phyloP scores from a whole-genome alignment of 2,888 invertebrate genomes.

The Diploptera punctata region DNA sequence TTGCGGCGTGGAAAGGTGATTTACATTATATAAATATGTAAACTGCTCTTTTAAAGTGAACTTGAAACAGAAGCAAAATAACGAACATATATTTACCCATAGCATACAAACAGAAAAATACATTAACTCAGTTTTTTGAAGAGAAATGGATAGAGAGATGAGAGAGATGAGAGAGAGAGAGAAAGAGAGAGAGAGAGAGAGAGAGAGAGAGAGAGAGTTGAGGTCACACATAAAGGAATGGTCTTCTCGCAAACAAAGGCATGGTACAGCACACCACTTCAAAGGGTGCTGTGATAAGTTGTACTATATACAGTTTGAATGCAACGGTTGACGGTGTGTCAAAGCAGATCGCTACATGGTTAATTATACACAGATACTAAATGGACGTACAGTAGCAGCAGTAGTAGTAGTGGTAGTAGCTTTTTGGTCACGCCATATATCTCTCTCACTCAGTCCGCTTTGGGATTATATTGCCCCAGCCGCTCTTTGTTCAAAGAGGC shows the following conservation, averaged over 20 bases:
- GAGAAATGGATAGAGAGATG: not conserved
- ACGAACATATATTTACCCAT: not conserved
- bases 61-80: no score
- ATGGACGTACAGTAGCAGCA: conserved; percentile 13
- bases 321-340: conserved; percentile 16
- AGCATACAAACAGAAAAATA: conserved; percentile 11
- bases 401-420: no score
- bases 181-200: not conserved
- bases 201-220: not conserved
- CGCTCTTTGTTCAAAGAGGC: not conserved
- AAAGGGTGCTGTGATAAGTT: conserved; percentile 29
- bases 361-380: conserved; percentile 29
- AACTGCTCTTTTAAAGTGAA: no score
- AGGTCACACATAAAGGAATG: conserved; percentile 24
- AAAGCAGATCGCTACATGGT: conserved; percentile 23
- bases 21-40: no score
- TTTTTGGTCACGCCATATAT: not conserved
- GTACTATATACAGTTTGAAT: conserved; percentile 24
- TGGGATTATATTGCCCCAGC: not conserved
- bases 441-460: not conserved
- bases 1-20: no score
- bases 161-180: not conserved
- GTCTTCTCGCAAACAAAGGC: conserved; percentile 21
- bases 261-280: conserved; percentile 25
- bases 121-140: not conserved